A percentile compares a stretch with the other conserved stretches of the same genome.
phyloP scores from a whole-genome alignment of 2,113 vertebrate species.

The Paradisaea rubra region DNA sequence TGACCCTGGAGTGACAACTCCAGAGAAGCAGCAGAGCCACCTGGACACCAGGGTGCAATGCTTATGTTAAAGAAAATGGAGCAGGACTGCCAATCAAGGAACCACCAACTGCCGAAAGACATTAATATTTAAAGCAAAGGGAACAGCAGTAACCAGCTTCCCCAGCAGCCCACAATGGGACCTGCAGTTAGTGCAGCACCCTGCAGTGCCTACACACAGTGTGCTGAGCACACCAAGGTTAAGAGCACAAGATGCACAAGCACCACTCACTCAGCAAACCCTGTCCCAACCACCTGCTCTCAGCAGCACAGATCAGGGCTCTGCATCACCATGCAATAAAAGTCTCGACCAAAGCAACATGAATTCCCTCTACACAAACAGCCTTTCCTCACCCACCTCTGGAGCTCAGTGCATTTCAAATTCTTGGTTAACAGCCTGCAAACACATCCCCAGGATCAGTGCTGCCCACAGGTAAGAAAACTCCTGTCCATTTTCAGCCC shows the following conservation, averaged over 20 bases:
- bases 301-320: neutral
- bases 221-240: fast-evolving
- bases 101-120: neutral
- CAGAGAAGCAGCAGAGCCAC: neutral
- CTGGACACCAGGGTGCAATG: neutral
- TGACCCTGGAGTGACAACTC: neutral
- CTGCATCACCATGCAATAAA: neutral
- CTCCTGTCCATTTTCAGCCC: neutral
- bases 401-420: neutral
- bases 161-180: neutral
- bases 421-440: neutral
- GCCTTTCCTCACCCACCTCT: neutral
- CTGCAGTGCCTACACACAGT: neutral
- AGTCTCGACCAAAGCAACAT: neutral
- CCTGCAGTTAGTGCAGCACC: neutral
- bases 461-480: neutral
- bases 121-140: neutral
- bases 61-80: neutral
- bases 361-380: neutral
- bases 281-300: neutral
- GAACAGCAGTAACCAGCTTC: neutral
- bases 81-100: neutral
- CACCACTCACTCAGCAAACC: neutral
- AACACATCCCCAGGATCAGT: neutral
- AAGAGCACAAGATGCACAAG: neutral